Base-by-base conservation (phyloP, 2,888 invertebrate genomes). In the Oconnorella tubifera region DNA sequence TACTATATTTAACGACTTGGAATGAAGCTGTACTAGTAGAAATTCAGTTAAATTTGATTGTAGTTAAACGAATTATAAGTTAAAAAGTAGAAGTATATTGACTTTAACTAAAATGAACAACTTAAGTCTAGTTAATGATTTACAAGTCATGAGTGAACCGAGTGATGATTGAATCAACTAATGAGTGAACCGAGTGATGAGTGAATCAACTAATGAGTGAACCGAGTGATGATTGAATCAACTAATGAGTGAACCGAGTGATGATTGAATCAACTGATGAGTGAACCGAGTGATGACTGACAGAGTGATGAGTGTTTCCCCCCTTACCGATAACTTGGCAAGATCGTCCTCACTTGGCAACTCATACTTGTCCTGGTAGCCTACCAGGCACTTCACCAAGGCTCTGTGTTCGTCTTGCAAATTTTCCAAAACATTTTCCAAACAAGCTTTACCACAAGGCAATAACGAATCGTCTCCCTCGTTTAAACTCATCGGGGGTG, bases 281-380 rank as follows among this genome's bases (percentile, higher is more conserved):
- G 19, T 40, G 10, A 40, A 40, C 19, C 40, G 19, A 19, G 6
- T 40, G 19, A 14, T 19, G 19, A 40, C 19, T 19, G 40, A 40
- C 19, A 6, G 40, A 40, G 6, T 19, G 40, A 40, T 40, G 10
- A 40, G 19, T 40, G n/a, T n/a, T n/a, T n/a, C n/a, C n/a, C 40
- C 31, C 50, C 62, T 50, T 33, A 68, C 68, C n/a, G 56, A 59
- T 71, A 96, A 91, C 84, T 91, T 88, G 81, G 90, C 90, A 78
- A 97, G 88, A 83, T 96, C 95, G 76, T 95, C 92, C 77, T 94
- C 92, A 40, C 92, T 91, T 27, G 97, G 97, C 82, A 94, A 91
- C 83, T 97, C 97, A 83, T 91, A 98, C 80, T 93, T 92, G 83
- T 94, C 94, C 85, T 97, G 97, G 85, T 92, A 93, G 86, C 90